A percentile compares a stretch with the other conserved stretches of the same genome.
Evolutionary conservation across 2,888 invertebrate species (phyloP).

Genomic region (Imbricaverruca yamaguchii): DNA sequence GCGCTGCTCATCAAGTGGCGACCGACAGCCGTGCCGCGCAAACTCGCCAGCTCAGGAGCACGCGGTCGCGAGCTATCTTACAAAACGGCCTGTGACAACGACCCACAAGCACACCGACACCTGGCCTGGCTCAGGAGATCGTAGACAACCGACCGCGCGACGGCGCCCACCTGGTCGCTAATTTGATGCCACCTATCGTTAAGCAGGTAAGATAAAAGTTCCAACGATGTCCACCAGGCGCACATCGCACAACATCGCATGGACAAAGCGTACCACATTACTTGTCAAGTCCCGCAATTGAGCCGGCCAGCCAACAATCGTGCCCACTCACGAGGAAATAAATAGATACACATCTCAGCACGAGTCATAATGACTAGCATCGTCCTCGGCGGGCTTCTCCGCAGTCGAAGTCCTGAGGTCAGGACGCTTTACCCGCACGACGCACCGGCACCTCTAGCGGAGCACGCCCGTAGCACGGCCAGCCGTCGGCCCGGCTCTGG

Average conservation of each 20-base stretch:
- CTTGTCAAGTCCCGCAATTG: background rate
- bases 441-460: background rate
- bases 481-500: background rate
- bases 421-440: slow-evolving; percentile 14
- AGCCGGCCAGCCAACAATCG: background rate
- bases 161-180: background rate
- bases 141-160: background rate
- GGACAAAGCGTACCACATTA: background rate
- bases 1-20: background rate
- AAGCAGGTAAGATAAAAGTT: slow-evolving; percentile 12
- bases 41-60: no score
- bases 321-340: slow-evolving; percentile 4
- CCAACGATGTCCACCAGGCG: background rate
- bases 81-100: background rate
- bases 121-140: slow-evolving; percentile 4
- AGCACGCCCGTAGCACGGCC: no score
- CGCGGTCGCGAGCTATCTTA: slow-evolving; percentile 1
- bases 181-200: background rate
- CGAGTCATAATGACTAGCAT: slow-evolving; percentile 4
- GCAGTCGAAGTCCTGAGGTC: background rate
- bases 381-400: slow-evolving; percentile 3
- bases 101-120: background rate
- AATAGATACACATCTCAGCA: slow-evolving; percentile 18
- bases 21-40: background rate
- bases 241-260: background rate